A percentile compares a stretch with the other conserved stretches of the same genome.
Conservation (phyloP, 92 coral and sea anemone species). For the Paramuricea clavata region DNA sequence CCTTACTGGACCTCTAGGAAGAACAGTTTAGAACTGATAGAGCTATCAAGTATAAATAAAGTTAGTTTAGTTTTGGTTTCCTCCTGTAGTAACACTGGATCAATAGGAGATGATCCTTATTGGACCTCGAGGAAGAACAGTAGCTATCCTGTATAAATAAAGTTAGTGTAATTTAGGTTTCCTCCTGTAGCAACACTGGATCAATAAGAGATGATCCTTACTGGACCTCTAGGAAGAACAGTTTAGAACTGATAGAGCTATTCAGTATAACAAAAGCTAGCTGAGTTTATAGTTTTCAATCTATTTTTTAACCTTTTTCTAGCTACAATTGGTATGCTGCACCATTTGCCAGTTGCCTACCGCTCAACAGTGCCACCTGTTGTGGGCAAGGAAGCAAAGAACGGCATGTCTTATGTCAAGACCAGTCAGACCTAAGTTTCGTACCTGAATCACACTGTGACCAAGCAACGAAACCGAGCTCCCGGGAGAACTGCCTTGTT, state of each 20-base stretch:
- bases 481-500: not conserved
- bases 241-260: not conserved
- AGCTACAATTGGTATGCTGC: conserved; percentile 42
- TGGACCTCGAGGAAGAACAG: too few species aligned
- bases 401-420: conserved; percentile 21
- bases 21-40: too few species aligned
- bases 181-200: too few species aligned
- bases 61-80: too few species aligned
- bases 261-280: not conserved
- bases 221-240: too few species aligned
- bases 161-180: too few species aligned
- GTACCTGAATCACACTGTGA: conserved; percentile 15
- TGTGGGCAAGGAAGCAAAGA: conserved; percentile 14
- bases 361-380: not conserved
- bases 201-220: too few species aligned
- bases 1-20: too few species aligned
- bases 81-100: too few species aligned
- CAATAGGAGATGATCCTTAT: too few species aligned
- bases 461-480: conserved; percentile 8
- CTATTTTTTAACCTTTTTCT: not conserved
- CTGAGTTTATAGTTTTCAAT: not conserved
- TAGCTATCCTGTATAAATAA: too few species aligned
- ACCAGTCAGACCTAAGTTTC: not conserved
- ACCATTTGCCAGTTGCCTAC: conserved; percentile 20
- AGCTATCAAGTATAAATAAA: too few species aligned